Conservation (phyloP, 1,140 invertebrate species). For the Cydia splendana region DNA sequence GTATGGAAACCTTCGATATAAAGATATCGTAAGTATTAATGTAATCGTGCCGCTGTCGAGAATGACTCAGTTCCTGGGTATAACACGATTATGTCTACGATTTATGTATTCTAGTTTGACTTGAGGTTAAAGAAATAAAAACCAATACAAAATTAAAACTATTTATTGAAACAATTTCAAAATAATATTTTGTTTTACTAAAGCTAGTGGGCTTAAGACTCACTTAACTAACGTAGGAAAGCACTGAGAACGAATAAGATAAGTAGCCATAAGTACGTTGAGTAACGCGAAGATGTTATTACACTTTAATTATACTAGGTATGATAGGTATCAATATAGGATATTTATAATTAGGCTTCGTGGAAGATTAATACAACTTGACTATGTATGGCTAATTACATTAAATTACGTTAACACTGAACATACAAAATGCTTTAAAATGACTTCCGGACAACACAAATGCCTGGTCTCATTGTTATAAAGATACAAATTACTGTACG, state of each 20-base stretch:
- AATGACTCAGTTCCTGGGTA: too few relatives aligned
- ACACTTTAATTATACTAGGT: conserved; percentile 51
- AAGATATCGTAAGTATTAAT: neutral
- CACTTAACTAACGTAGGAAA: conserved; percentile 65
- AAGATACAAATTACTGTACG: neutral
- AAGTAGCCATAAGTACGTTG: conserved; percentile 70
- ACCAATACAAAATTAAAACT: conserved; percentile 71
- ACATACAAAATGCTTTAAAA: conserved; percentile 63
- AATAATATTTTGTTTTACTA: conserved; percentile 72
- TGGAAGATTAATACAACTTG: conserved; percentile 45
- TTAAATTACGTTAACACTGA: conserved; percentile 55
- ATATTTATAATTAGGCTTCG: conserved; percentile 53
- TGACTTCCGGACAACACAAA: conserved; percentile 56
- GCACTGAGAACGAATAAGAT: conserved; percentile 62
- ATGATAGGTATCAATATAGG: conserved; percentile 73
- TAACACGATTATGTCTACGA: too few relatives aligned
- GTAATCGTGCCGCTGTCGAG: too few relatives aligned
- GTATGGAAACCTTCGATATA: neutral
- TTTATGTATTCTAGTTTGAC: neutral
- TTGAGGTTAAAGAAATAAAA: conserved; percentile 39
- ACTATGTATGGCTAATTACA: conserved; percentile 49
- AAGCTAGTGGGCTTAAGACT: conserved; percentile 69
- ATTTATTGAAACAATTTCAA: conserved; percentile 78
- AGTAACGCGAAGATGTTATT: conserved; percentile 35
- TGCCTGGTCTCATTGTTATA: conserved; percentile 42